These are phyloP conservation scores for Anolis sagrei DNA, from an alignment of 2,113 vertebrate species.

Conservation along the genomic window DNA sequence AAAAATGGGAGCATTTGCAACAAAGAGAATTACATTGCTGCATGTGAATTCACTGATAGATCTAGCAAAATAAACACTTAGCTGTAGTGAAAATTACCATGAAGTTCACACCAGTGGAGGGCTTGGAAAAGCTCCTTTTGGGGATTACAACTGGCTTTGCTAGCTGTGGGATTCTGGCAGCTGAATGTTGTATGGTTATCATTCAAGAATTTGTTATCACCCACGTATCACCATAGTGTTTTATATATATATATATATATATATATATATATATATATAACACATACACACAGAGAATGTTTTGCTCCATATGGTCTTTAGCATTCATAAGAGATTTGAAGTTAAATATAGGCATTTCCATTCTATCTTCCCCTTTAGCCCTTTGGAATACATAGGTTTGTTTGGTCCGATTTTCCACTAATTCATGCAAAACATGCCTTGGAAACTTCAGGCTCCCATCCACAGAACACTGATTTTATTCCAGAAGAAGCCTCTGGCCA, in stretches of 20 bases:
- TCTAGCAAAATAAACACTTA: neutral
- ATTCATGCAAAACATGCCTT: conserved; percentile 36
- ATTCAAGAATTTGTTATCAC: rapidly evolving
- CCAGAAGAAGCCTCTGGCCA: conserved; percentile 51
- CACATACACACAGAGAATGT: neutral
- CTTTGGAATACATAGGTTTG: conserved; percentile 43
- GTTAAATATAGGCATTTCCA: conserved; percentile 15
- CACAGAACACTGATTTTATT: conserved; percentile 50
- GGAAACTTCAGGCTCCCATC: conserved; percentile 61
- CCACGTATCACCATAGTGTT: neutral
- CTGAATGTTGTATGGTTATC: rapidly evolving
- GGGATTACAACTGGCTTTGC: no score
- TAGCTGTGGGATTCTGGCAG: no score
- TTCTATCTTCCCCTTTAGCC: conserved; percentile 16
- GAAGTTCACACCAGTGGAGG: neutral
- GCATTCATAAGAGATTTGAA: neutral
- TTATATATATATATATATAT: no score
- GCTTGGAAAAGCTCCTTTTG: no score
- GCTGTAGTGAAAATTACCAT: neutral
- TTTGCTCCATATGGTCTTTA: conserved; percentile 15
- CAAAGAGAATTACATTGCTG: no score
- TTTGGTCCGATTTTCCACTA: conserved; percentile 18
- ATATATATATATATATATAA: no score
- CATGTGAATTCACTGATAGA: no score
- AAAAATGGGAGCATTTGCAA: no score